These are phyloP conservation scores for Entomobrya multifasciata DNA, from an alignment of 2,888 invertebrate genomes.

Conservation along the genomic window DNA sequence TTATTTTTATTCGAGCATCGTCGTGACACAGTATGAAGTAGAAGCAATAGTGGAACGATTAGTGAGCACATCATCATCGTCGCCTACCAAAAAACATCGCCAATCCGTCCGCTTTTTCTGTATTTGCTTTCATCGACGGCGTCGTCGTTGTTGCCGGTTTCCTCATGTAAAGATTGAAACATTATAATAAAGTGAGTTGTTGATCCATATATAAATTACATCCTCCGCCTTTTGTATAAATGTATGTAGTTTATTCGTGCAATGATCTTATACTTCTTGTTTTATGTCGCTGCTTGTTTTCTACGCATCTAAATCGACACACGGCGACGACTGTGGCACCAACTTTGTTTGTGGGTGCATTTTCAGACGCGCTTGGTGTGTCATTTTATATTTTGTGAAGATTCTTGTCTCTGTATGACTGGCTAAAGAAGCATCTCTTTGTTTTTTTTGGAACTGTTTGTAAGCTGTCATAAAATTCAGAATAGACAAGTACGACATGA, in stretches of 20 bases:
- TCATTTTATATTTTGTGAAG: not conserved
- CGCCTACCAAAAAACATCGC: not conserved
- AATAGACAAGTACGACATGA: conserved; percentile 36
- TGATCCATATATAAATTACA: conserved; percentile 57
- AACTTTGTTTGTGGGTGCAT: conserved; percentile 40
- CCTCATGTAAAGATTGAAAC: conserved; percentile 43
- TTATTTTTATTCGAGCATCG: not conserved
- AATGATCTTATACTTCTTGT: too few species aligned
- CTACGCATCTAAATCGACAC: not conserved
- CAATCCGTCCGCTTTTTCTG: not conserved
- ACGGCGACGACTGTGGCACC: conserved; percentile 22
- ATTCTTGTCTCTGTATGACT: not conserved
- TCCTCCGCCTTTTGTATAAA: conserved; percentile 56
- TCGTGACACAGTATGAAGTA: not conserved
- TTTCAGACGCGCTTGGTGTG: not conserved
- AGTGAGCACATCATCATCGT: not conserved
- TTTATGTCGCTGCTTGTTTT: too few species aligned
- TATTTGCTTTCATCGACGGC: conserved; percentile 47
- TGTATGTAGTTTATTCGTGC: not conserved
- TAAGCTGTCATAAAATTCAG: conserved; percentile 50
- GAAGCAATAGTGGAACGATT: not conserved
- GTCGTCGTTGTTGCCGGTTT: conserved; percentile 54
- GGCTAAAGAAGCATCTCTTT: too few species aligned
- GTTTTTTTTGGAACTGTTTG: conserved; percentile 31
- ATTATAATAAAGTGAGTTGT: conserved; percentile 44